These are phyloP conservation scores for Trachops cirrhosus DNA, from an alignment of 2,797 vertebrate species.

Conservation along the genomic window DNA sequence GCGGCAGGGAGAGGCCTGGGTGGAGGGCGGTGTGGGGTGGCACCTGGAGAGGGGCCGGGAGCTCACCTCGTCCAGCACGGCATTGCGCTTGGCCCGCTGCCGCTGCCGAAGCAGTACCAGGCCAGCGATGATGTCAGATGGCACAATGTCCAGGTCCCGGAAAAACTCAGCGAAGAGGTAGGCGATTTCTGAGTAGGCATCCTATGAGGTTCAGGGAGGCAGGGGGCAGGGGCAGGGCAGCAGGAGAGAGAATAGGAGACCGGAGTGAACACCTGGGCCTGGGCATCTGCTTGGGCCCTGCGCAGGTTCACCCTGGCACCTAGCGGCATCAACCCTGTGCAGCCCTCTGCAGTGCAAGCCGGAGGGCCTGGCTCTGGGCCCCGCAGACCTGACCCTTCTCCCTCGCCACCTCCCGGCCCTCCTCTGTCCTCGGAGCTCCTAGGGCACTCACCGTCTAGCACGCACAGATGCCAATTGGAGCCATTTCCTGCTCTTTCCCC, in stretches of 20 bases:
- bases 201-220: slow-evolving; percentile 82
- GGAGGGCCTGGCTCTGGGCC: neutral
- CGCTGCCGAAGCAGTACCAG: slow-evolving; percentile 96
- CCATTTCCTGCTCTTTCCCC: neutral
- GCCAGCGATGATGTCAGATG: slow-evolving; percentile 98
- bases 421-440: neutral
- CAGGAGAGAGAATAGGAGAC: neutral
- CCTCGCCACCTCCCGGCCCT: neutral
- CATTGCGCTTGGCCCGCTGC: slow-evolving; percentile 93
- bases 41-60: accelerated
- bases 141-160: slow-evolving; percentile 98
- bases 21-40: accelerated
- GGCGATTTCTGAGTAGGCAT: slow-evolving; percentile 98
- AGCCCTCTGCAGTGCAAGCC: neutral
- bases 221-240: neutral
- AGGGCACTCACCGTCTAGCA: neutral
- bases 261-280: neutral
- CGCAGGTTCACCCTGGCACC: neutral
- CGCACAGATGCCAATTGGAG: neutral
- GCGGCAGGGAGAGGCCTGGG: accelerated
- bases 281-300: neutral
- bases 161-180: slow-evolving; percentile 99
- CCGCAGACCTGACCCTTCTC: neutral
- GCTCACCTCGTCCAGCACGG: slow-evolving; percentile 95
- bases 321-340: accelerated